Conservation (phyloP, 92 coral and sea anemone genomes). For the Phymanthus crucifer region DNA sequence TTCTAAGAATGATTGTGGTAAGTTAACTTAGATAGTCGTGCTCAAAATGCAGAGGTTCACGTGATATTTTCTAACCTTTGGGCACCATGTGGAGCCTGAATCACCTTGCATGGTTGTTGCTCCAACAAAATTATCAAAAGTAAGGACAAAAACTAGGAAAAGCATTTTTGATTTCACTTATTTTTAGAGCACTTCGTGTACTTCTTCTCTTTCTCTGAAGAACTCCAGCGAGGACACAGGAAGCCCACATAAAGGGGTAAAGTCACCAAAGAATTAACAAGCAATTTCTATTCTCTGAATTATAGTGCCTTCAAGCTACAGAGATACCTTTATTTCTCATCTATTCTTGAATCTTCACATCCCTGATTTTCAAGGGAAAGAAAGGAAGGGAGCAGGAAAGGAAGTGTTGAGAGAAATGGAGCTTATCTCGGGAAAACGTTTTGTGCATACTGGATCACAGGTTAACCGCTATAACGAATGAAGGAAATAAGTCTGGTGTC, state of each 20-base stretch:
- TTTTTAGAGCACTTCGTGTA: background rate
- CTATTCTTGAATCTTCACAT: no score
- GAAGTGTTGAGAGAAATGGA: no score
- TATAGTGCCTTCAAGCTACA: background rate
- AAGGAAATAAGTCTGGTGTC: no score
- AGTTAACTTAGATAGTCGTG: background rate
- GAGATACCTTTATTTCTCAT: background rate
- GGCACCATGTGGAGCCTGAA: background rate
- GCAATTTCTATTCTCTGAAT: no score
- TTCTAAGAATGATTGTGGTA: background rate
- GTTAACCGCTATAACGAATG: no score
- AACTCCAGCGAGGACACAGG: background rate
- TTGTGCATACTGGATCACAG: no score
- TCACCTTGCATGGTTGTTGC: background rate
- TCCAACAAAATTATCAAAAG: background rate
- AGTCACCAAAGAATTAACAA: background rate
- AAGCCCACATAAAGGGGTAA: background rate
- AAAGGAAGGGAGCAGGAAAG: no score
- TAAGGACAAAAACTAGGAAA: background rate
- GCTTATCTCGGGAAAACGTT: no score
- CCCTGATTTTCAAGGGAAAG: no score
- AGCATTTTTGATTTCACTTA: background rate
- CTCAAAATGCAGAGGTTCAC: background rate
- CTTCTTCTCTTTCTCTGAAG: background rate
- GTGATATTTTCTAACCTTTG: background rate